Conservation (phyloP, 23 tunicate species). For the Halocynthia aurantium region DNA sequence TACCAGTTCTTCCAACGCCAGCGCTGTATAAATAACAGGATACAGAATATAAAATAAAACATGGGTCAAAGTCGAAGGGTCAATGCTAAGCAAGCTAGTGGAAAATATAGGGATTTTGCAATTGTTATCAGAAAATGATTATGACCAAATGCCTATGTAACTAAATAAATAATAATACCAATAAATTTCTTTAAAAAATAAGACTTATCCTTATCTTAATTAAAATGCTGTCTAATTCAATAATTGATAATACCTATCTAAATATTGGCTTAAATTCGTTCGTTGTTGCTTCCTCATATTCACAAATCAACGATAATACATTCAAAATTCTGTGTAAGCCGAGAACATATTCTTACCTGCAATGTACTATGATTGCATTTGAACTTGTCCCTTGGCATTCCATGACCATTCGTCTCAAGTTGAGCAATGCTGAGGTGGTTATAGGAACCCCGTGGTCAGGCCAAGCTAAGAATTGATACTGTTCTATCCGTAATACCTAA, state of each 20-base stretch:
- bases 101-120: too few relatives aligned
- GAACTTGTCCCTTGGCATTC: conserved; percentile 1
- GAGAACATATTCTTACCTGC: conserved; percentile 1
- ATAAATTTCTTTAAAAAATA: too few relatives aligned
- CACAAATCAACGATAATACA: background rate
- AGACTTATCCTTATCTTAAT: too few relatives aligned
- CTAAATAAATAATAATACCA: too few relatives aligned
- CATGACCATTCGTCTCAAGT: background rate
- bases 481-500: background rate
- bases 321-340: background rate
- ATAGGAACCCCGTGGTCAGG: conserved; percentile 16
- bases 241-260: too few relatives aligned
- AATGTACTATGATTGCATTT: background rate
- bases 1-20: conserved; percentile 12
- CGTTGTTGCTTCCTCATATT: background rate
- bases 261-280: too few relatives aligned
- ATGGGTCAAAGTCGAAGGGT: too few relatives aligned
- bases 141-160: too few relatives aligned
- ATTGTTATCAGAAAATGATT: too few relatives aligned
- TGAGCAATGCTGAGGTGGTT: background rate
- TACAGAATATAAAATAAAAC: background rate
- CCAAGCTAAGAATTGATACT: conserved; percentile 5
- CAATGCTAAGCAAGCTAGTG: too few relatives aligned
- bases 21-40: background rate
- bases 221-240: too few relatives aligned